Evolutionary conservation across 2,888 invertebrate genomes (phyloP).

Genomic region (Notocelia uddmanniana): DNA sequence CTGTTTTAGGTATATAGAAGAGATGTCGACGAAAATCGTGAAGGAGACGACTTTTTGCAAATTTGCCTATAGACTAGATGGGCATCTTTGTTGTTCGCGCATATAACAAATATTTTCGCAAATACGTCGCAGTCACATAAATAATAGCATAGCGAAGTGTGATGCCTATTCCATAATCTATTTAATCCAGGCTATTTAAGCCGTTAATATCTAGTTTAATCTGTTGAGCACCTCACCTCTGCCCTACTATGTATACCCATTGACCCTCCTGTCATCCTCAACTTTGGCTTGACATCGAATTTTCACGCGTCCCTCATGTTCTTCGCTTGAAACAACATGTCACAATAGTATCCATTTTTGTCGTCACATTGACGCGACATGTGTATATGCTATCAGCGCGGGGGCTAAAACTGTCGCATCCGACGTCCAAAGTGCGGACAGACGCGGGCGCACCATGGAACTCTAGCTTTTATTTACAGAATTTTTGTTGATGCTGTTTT

Average conservation of each 20-base stretch:
- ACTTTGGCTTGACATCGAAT: constrained; percentile 3
- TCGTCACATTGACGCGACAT: constrained; percentile 53
- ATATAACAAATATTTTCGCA: no score
- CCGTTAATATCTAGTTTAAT: not conserved
- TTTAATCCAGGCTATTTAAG: no score
- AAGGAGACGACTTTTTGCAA: no score
- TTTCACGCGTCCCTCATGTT: constrained; percentile 7
- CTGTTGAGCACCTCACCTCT: not conserved
- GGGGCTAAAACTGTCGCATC: constrained; percentile 22
- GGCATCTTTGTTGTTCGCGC: no score
- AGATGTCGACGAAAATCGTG: no score
- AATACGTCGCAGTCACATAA: no score
- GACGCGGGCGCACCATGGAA: constrained; percentile 23
- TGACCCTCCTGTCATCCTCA: not conserved
- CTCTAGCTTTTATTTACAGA: constrained; percentile 16
- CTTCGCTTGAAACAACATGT: constrained; percentile 26
- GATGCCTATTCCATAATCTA: no score
- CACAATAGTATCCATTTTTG: constrained; percentile 37
- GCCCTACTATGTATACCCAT: not conserved
- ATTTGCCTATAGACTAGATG: no score
- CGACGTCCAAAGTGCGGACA: constrained; percentile 41
- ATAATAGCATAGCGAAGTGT: no score
- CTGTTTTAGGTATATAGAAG: no score
- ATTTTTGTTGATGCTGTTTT: constrained; percentile 16
- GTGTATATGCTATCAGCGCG: constrained; percentile 52